Base-by-base conservation (phyloP, 2,113 vertebrate species). In the Gadus macrocephalus region DNA sequence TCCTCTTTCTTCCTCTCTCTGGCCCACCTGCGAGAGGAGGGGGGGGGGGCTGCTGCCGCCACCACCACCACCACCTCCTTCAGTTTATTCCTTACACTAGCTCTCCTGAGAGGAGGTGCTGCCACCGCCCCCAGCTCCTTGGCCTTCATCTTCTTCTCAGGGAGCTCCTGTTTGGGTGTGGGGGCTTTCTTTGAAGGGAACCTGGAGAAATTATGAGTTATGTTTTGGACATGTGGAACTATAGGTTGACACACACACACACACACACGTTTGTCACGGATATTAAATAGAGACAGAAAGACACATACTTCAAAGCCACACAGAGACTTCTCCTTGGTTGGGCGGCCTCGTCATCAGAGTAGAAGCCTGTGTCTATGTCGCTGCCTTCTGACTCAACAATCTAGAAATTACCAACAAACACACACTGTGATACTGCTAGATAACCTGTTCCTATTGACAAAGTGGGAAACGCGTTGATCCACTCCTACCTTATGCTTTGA, bases 221-320 rank as follows among this genome's bases (percentile, higher is more conserved):
- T 14, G 42, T 49, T 49, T 49, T 9, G 8, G 8, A 49, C 12
- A 14, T 49, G 2, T 49, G 42, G 12, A 49, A 49, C 8, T 14
- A 49, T 14, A 9, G 31, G 31, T 35, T 4, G 31, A 35, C 8
- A 49, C 42, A 49, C 42, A 49, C 8, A 49, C 42, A 49, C 42
- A 14, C 42, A 7, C 3, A 49, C 8, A 4, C 3, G 11, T 20
- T 20, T 20, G 20, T 20, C 38, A 58, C 25, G 25, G 25, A 25
- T 25, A 25, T 25, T 25, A 25, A 25, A 25, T 3, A 25, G 25
- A 25, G 25, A 25, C 25, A 25, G 15, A 25, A 42, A 35, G 5
- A 66, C 63, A 25, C 70, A n/a, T 84, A 98, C 75, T 94, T 89
- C 53, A 98, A 91, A 3, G 96, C 96, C 16, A 97, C 95, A 56